Percentiles rank a stretch among this genome's conserved stretches.
These are phyloP conservation scores for Remorina albescens DNA, from an alignment of 2,797 vertebrate species.

Conservation along the genomic window DNA sequence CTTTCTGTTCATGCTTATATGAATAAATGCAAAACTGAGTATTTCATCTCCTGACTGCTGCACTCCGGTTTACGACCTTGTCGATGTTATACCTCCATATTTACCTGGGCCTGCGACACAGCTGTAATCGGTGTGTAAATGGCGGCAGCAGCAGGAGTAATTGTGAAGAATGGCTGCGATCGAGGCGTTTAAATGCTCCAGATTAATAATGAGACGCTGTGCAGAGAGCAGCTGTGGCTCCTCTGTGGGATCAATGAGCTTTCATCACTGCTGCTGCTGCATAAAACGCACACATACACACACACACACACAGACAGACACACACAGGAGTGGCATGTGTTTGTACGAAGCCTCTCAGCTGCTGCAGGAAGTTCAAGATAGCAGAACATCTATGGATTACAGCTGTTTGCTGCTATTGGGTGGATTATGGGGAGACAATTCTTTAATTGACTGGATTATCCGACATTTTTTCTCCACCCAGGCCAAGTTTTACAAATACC, in stretches of 20 bases:
- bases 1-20: too few relatives aligned
- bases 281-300: slow-evolving; percentile 24
- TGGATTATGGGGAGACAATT: background rate
- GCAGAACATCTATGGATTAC: slow-evolving; percentile 24
- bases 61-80: background rate
- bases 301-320: slow-evolving; percentile 24
- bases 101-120: slow-evolving; percentile 17
- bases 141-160: slow-evolving; percentile 35
- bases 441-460: slow-evolving; percentile 2
- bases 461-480: background rate
- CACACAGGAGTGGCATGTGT: slow-evolving; percentile 15
- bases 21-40: background rate
- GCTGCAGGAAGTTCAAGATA: too few relatives aligned
- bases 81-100: slow-evolving; percentile 1
- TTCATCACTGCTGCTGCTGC: slow-evolving; percentile 24
- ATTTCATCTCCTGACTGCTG: background rate
- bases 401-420: slow-evolving; percentile 9
- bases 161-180: slow-evolving; percentile 48
- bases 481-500: background rate
- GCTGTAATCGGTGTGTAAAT: slow-evolving; percentile 42
- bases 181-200: slow-evolving; percentile 39
- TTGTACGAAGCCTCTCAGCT: background rate
- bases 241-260: slow-evolving; percentile 49
- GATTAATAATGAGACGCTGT: slow-evolving; percentile 47
- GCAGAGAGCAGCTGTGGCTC: slow-evolving; percentile 57